Base-by-base conservation (phyloP, 2,888 invertebrate genomes). In the Plagodis dolabraria region DNA sequence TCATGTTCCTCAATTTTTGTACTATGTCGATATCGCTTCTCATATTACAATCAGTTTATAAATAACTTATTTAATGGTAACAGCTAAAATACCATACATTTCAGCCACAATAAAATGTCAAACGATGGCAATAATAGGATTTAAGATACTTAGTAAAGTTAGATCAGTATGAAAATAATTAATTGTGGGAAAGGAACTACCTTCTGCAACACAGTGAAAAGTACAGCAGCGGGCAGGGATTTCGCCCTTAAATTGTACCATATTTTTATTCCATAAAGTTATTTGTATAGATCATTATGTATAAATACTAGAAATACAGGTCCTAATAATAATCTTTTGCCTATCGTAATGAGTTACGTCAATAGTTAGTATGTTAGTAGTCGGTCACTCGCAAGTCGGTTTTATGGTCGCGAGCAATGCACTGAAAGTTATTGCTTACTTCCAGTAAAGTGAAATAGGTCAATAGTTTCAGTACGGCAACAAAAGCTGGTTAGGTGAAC, bases 391-490 rank as follows among this genome's bases (percentile, higher is more conserved):
- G 80, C 78, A 74, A 78, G 80, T 77, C 79, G 77, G 79, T 86
- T 89, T 91, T 87, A 91, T 85, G 80, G 77, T 80, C 72, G 78
- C 83, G 83, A 85, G 81, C 86, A 76, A 77, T 87, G 87, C 86
- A 84, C 88, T 89, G 89, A 91, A 91, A 90, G 88, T 92, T 90
- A 92, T 90, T 85, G 85, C 90, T 88, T 89, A 87, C 86, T 90
- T 90, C 91, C 90, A 92, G 92, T 86, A 88, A 90, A 83, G 85
- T 84, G 82, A 92, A 90, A 89, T 92, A 89, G 92, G 92, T 92
- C 92, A 92, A 92, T 92, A 91, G 91, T 90, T 92, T 89, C 92
- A 92, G 90, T 83, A 76, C 87, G 82, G 89, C 86, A 90, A 92
- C 92, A 91, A 91, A 87, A 89, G 87, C 87, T 77, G 86, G 89